Conservation (phyloP, 2,113 vertebrate species). For the Corvus hawaiiensis region DNA sequence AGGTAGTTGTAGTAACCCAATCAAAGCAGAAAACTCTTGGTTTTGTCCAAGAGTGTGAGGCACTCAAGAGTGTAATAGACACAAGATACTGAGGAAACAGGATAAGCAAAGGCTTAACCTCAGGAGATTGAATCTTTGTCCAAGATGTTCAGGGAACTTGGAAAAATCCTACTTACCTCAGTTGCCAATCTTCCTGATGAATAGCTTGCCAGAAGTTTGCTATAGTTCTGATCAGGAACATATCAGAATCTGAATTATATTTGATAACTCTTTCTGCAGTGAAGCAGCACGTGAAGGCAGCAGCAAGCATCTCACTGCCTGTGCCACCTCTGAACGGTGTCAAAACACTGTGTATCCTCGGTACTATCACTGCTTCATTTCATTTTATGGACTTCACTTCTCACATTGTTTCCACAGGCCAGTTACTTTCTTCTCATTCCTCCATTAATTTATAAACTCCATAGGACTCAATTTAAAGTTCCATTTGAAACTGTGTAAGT, state of each 20-base stretch:
- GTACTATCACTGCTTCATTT: neutral
- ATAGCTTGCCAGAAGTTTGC: neutral
- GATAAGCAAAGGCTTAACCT: neutral
- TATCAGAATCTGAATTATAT: neutral
- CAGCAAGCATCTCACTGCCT: neutral
- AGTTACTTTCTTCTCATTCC: neutral
- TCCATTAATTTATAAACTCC: neutral
- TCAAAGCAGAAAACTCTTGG: neutral
- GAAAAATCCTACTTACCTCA: neutral
- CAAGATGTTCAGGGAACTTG: neutral
- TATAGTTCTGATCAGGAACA: neutral
- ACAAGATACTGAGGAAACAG: neutral
- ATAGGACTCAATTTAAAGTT: neutral
- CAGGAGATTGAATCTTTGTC: neutral
- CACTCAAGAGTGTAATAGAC: neutral
- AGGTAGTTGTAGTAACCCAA: neutral
- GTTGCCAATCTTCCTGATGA: neutral
- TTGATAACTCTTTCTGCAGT: neutral
- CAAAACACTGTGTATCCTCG: rapidly evolving
- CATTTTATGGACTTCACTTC: neutral
- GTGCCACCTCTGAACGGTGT: neutral
- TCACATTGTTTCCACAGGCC: neutral
- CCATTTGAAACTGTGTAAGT: neutral
- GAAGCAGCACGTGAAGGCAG: neutral
- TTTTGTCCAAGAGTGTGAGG: neutral